phyloP scores from a whole-genome alignment of 2,888 invertebrate species.

The Lepidochrysops patricia region DNA sequence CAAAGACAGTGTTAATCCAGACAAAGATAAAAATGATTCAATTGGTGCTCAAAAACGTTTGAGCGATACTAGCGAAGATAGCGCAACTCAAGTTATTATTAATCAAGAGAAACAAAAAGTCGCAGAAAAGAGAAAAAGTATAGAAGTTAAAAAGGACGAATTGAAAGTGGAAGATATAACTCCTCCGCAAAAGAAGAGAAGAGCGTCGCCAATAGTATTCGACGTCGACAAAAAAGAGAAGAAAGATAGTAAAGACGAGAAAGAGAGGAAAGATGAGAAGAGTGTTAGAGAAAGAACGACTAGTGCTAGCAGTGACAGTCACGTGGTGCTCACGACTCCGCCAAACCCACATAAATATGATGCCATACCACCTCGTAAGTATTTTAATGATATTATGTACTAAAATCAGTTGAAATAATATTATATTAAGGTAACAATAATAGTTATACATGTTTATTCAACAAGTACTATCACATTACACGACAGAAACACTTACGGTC shows the following conservation, averaged over 20 bases:
- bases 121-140: conserved; percentile 32
- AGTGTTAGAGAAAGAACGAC: conserved; percentile 56
- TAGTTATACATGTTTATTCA: too few species aligned
- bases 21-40: conserved; percentile 21
- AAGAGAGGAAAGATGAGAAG: conserved; percentile 27
- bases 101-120: conserved; percentile 30
- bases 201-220: conserved; percentile 75
- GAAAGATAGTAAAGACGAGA: conserved; percentile 24
- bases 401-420: too few species aligned
- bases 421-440: too few species aligned
- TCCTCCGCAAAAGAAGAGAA: conserved; percentile 46
- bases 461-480: too few species aligned
- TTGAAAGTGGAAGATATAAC: conserved; percentile 23
- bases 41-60: conserved; percentile 32
- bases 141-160: conserved; percentile 17
- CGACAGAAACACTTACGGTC: too few species aligned
- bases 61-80: conserved; percentile 48
- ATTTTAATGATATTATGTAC: too few species aligned
- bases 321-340: conserved; percentile 47
- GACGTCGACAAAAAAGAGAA: conserved; percentile 46
- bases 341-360: conserved; percentile 70
- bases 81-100: conserved; percentile 48
- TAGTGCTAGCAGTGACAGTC: conserved; percentile 61
- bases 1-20: conserved; percentile 21
- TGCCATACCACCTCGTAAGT: conserved; percentile 74